phyloP scores from a whole-genome alignment of 2,113 vertebrate genomes.

The Rhadina sibilatrix region DNA sequence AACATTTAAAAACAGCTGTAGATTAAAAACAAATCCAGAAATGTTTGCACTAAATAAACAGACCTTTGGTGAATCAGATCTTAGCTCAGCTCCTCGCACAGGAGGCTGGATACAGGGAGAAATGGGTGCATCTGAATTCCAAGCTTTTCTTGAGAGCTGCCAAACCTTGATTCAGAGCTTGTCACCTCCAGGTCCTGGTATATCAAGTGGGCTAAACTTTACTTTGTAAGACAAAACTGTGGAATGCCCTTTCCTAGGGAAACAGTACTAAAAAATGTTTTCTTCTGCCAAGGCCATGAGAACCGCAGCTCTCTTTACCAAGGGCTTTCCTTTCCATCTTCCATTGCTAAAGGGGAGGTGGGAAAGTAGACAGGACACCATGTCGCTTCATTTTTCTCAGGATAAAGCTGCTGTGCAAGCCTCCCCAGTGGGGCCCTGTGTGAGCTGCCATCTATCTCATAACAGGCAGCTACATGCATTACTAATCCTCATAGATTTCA shows the following conservation, averaged over 20 bases:
- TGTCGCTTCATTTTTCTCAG: constrained; percentile 15
- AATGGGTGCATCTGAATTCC: not conserved
- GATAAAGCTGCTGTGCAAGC: not conserved
- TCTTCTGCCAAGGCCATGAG: not conserved
- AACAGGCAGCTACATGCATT: not conserved
- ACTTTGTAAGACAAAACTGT: not conserved
- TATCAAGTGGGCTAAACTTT: not conserved
- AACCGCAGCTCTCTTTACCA: not conserved
- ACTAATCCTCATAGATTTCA: constrained; percentile 42
- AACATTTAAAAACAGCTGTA: too few species aligned
- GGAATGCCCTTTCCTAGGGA: not conserved
- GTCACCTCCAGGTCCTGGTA: not conserved
- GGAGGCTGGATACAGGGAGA: not conserved
- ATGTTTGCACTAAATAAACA: not conserved
- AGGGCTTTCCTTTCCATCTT: not conserved
- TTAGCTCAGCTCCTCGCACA: not conserved
- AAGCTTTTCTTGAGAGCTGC: not conserved
- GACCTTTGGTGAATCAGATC: not conserved
- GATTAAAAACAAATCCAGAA: not conserved
- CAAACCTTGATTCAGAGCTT: not conserved
- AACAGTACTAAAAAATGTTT: not conserved
- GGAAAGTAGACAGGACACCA: not conserved
- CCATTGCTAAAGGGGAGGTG: not conserved
- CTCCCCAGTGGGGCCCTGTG: not conserved
- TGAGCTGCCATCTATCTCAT: not conserved